Percentiles rank a stretch among this genome's conserved stretches.
Evolutionary conservation across 2,113 vertebrate species (phyloP).

Genomic region (Malurus alboscapulatus): DNA sequence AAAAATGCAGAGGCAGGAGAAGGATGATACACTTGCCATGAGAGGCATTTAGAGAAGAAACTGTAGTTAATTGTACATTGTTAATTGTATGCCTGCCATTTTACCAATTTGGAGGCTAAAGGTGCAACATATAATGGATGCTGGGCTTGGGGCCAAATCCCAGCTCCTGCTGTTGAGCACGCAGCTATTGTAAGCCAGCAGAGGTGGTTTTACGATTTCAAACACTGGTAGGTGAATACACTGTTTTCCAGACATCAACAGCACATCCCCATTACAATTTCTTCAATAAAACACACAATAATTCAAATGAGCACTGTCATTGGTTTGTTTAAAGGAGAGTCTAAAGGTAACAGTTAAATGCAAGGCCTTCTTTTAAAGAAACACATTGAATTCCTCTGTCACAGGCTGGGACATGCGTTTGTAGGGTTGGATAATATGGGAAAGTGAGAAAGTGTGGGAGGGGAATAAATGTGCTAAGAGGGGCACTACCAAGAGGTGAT

Average conservation of each 20-base stretch:
- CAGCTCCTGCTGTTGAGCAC: background rate
- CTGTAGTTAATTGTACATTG: background rate
- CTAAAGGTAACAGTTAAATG: background rate
- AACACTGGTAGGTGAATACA: background rate
- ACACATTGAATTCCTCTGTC: background rate
- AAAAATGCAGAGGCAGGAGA: background rate
- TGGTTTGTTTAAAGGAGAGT: background rate
- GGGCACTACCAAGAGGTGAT: background rate
- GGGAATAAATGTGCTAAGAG: background rate
- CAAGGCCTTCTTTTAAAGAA: background rate
- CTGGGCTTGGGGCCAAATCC: conserved; percentile 19
- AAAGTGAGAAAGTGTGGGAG: background rate
- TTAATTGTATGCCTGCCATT: conserved; percentile 18
- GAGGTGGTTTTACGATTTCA: background rate
- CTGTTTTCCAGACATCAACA: background rate
- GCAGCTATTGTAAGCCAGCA: background rate
- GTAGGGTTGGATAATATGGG: background rate
- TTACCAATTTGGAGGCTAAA: conserved; percentile 13
- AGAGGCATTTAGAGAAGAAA: background rate
- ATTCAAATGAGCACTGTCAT: background rate
- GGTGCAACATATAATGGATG: background rate
- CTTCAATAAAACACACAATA: background rate
- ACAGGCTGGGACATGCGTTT: background rate
- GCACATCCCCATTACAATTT: background rate
- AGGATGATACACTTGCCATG: background rate